phyloP scores from a whole-genome alignment of 2,888 invertebrate species.

The Eulithis testata region DNA sequence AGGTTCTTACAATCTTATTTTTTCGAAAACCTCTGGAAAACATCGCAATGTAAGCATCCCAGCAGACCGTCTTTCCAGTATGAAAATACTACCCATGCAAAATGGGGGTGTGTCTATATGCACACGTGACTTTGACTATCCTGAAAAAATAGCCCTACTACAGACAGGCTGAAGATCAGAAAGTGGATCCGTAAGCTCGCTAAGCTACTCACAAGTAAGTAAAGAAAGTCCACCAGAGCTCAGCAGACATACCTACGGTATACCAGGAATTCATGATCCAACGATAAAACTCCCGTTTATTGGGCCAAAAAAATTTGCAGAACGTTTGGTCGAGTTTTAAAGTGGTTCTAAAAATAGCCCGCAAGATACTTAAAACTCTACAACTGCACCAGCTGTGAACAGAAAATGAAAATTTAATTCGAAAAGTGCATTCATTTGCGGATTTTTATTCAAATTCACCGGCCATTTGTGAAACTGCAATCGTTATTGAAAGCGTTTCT shows the following conservation, averaged over 20 bases:
- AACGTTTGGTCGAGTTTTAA: constrained; percentile 3
- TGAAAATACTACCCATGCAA: too few relatives aligned
- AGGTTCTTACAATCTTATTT: too few relatives aligned
- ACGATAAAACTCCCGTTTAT: constrained; percentile 1
- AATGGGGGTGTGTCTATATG: too few relatives aligned
- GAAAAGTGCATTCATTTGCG: background rate
- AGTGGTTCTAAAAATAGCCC: background rate
- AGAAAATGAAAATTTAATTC: background rate
- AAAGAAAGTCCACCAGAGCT: background rate
- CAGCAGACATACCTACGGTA: background rate
- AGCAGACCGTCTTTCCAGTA: too few relatives aligned
- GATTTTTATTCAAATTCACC: background rate
- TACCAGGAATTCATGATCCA: background rate
- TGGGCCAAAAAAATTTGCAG: background rate
- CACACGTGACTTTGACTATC: too few relatives aligned
- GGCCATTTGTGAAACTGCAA: background rate
- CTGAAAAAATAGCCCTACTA: too few relatives aligned
- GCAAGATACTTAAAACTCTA: constrained; percentile 3
- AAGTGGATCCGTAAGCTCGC: too few relatives aligned
- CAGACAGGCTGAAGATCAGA: too few relatives aligned
- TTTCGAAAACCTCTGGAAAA: too few relatives aligned
- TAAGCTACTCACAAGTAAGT: too few relatives aligned
- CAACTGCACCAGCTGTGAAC: constrained; percentile 4
- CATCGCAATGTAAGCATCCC: too few relatives aligned
- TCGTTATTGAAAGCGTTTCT: background rate